These are phyloP conservation scores for Coryphaenoides rupestris DNA, from an alignment of 2,113 vertebrate genomes.

Conservation along the genomic window DNA sequence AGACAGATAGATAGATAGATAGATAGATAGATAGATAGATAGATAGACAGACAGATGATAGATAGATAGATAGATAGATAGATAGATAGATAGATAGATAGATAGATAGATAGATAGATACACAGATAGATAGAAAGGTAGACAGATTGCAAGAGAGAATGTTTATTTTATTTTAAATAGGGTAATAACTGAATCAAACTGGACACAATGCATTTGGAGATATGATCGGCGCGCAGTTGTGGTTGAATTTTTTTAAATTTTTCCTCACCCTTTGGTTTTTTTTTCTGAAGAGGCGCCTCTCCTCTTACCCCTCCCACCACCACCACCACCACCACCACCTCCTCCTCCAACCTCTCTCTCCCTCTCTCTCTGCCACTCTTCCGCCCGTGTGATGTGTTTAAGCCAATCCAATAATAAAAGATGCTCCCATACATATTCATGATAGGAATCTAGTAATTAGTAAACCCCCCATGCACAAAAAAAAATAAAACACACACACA, in stretches of 20 bases:
- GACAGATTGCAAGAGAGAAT: too few species aligned
- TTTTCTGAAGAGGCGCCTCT: slow-evolving; percentile 45
- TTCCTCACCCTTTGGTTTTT: slow-evolving; percentile 6
- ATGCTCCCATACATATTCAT: slow-evolving; percentile 83
- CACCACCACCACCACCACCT: slow-evolving; percentile 26
- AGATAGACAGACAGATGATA: too few species aligned
- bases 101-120: too few species aligned
- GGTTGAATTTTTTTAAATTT: slow-evolving; percentile 7
- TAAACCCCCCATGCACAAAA: slow-evolving; percentile 54
- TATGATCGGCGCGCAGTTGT: too few species aligned
- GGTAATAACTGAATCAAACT: too few species aligned
- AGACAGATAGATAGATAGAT: too few species aligned
- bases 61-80: too few species aligned
- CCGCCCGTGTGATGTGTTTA: slow-evolving; percentile 70
- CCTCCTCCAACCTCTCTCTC: slow-evolving; percentile 15
- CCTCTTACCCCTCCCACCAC: slow-evolving; percentile 37
- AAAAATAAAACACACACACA: slow-evolving; percentile 17
- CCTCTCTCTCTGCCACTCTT: slow-evolving; percentile 61
- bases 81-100: too few species aligned
- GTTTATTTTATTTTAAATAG: too few species aligned
- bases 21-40: too few species aligned
- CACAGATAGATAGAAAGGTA: too few species aligned
- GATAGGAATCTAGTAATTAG: slow-evolving; percentile 82
- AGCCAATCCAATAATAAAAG: slow-evolving; percentile 77
- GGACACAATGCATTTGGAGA: too few species aligned